These are phyloP conservation scores for Aix galericulata DNA, from an alignment of 2,113 vertebrate species.

Conservation along the genomic window DNA sequence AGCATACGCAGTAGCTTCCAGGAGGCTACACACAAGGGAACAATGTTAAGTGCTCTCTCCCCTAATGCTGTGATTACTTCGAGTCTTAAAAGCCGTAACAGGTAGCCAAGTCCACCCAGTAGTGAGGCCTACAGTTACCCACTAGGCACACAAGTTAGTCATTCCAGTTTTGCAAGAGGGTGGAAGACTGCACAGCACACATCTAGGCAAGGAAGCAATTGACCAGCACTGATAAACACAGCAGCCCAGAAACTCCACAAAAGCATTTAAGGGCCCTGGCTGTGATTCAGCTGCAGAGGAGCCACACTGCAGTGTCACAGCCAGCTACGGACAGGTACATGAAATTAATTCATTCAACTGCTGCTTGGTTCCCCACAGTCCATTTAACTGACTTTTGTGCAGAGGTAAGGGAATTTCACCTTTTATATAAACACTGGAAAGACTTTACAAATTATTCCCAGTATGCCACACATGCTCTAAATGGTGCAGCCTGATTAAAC, in stretches of 20 bases:
- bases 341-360: slow-evolving; percentile 61
- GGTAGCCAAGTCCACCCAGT: background rate
- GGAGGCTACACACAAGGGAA: background rate
- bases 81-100: background rate
- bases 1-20: background rate
- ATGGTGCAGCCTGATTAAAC: slow-evolving; percentile 53
- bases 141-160: background rate
- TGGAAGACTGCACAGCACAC: background rate
- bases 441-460: slow-evolving; percentile 64
- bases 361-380: slow-evolving; percentile 45
- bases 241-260: background rate
- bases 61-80: fast-evolving
- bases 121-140: background rate
- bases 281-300: slow-evolving; percentile 21
- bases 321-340: slow-evolving; percentile 42
- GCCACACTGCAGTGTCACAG: slow-evolving; percentile 18
- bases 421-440: slow-evolving; percentile 56
- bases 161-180: background rate
- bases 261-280: background rate
- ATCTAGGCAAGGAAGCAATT: background rate
- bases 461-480: slow-evolving; percentile 48
- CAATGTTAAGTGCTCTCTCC: background rate
- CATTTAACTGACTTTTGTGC: slow-evolving; percentile 47
- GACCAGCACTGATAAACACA: background rate
- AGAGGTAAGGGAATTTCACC: slow-evolving; percentile 62